Percentiles rank a stretch among this genome's conserved stretches.
Evolutionary conservation across 1,140 invertebrate species (phyloP).

Genomic region (Nilaparvata lugens): DNA sequence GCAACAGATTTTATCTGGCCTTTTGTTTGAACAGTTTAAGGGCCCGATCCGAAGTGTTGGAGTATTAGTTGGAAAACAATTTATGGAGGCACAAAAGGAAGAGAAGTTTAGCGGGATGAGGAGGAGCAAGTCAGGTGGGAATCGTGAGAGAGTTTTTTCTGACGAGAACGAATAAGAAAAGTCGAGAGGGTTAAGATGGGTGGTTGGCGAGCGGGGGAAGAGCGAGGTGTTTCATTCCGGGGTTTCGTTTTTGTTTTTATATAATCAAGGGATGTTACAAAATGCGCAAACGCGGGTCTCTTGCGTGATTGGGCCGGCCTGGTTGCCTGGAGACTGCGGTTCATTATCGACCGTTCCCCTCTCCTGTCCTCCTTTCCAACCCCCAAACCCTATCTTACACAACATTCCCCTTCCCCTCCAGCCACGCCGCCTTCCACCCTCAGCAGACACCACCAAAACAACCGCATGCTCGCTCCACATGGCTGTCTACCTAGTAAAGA

Average conservation of each 20-base stretch:
- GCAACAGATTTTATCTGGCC: too few species aligned
- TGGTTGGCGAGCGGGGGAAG: not conserved
- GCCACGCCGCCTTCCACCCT: too few species aligned
- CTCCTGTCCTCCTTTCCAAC: not conserved
- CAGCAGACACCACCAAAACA: too few species aligned
- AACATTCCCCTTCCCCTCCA: too few species aligned
- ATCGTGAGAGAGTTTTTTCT: not conserved
- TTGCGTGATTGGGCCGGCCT: slow-evolving; percentile 10
- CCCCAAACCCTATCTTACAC: too few species aligned
- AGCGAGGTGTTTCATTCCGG: slow-evolving; percentile 1
- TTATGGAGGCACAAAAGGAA: too few species aligned
- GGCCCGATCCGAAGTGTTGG: too few species aligned
- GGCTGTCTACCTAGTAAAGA: too few species aligned
- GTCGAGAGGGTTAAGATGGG: not conserved
- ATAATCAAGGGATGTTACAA: slow-evolving; percentile 1
- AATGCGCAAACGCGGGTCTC: slow-evolving; percentile 7
- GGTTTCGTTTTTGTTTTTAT: slow-evolving; percentile 9
- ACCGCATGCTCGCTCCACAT: too few species aligned
- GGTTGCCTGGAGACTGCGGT: slow-evolving; percentile 12
- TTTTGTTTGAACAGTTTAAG: too few species aligned
- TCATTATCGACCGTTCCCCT: slow-evolving; percentile 15
- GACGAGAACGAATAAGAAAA: not conserved
- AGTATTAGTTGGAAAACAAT: too few species aligned
- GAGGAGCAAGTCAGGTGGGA: not conserved
- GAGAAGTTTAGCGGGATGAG: too few species aligned